Conservation (phyloP, 2,888 invertebrate genomes). For the Trisateles emortualis region DNA sequence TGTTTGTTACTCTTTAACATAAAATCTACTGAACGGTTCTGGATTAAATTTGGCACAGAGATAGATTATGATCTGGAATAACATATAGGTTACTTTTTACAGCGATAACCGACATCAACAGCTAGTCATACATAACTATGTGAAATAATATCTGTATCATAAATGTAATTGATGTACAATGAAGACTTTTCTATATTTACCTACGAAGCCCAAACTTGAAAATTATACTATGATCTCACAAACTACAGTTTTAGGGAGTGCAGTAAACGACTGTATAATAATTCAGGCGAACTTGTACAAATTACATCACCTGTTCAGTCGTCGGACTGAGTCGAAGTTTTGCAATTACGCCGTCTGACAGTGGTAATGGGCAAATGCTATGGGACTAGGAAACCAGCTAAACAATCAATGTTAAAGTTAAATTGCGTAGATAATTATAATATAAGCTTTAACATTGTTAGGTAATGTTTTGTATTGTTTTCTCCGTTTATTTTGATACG, state of each 20-base stretch:
- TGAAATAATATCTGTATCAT: no score
- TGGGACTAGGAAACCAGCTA: conserved; percentile 24
- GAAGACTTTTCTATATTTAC: no score
- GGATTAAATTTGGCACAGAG: no score
- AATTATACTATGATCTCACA: conserved; percentile 10
- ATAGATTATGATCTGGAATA: no score
- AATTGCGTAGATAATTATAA: conserved; percentile 25
- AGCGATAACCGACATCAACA: no score
- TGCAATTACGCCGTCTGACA: conserved; percentile 49
- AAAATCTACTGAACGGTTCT: no score
- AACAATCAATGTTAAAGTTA: conserved; percentile 39
- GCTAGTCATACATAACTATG: no score
- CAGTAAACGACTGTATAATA: conserved; percentile 23
- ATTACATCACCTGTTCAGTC: conserved; percentile 47
- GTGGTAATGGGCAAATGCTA: conserved; percentile 38
- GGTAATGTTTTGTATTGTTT: not conserved
- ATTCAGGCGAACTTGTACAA: conserved; percentile 44
- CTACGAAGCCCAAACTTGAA: not conserved
- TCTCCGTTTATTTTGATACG: not conserved
- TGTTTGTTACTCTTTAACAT: no score
- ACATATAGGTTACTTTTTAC: no score
- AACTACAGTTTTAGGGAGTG: conserved; percentile 10
- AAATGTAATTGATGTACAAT: no score
- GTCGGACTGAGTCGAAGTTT: conserved; percentile 43
- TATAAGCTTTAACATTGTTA: not conserved